Percentiles rank a stretch among this genome's conserved stretches.
Evolutionary conservation across 2,797 vertebrate species (phyloP).

Genomic region (Cyprinodon diabolis): DNA sequence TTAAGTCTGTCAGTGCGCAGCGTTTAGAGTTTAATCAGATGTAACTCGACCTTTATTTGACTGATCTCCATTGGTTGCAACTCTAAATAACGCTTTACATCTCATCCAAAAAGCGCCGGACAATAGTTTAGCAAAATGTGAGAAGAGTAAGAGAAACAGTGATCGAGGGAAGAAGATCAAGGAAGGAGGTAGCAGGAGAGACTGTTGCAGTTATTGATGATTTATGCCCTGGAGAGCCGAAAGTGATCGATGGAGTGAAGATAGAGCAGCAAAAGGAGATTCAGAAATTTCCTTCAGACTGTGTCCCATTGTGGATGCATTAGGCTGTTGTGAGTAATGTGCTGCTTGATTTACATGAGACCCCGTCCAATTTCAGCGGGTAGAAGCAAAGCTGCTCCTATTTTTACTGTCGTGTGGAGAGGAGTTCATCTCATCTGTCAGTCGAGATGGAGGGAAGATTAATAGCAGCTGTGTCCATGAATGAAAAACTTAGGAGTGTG

Average conservation of each 20-base stretch:
- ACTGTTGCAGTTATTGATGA: slow-evolving; percentile 13
- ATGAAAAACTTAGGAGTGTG: slow-evolving; percentile 5
- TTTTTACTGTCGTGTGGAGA: slow-evolving; percentile 8
- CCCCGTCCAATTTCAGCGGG: too few relatives aligned
- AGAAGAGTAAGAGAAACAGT: not conserved
- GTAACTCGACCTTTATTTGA: slow-evolving; percentile 11
- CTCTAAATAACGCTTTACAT: slow-evolving; percentile 7
- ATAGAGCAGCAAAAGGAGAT: not conserved
- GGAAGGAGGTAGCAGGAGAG: not conserved
- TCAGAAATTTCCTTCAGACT: slow-evolving; percentile 13
- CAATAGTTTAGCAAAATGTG: not conserved
- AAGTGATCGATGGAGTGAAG: not conserved
- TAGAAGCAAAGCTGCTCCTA: too few relatives aligned
- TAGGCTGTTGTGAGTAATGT: not conserved
- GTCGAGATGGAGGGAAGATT: not conserved
- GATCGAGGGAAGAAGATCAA: not conserved
- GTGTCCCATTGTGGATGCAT: not conserved
- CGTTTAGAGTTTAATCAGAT: slow-evolving; percentile 13
- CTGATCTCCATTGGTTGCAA: slow-evolving; percentile 8
- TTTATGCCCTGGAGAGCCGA: slow-evolving; percentile 15
- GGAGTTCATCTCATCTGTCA: slow-evolving; percentile 1
- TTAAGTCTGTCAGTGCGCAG: slow-evolving; percentile 26
- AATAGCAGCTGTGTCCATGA: not conserved
- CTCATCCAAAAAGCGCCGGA: not conserved
- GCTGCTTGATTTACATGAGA: too few relatives aligned